Evolutionary conservation across 1,140 invertebrate species (phyloP).

Genomic region (Drosophila saltans): DNA sequence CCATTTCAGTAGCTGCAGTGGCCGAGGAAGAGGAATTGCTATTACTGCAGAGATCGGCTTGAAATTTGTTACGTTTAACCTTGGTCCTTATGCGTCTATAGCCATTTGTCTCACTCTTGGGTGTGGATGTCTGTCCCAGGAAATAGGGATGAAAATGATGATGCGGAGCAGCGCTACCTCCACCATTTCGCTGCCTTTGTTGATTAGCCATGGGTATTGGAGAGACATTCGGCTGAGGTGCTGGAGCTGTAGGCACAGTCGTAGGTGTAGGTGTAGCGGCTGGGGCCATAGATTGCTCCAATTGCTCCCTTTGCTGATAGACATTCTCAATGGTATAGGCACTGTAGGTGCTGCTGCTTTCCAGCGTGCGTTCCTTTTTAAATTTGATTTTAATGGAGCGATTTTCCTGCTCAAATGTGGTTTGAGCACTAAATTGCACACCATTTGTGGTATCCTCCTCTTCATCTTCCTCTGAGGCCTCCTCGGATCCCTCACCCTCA

Average conservation of each 20-base stretch:
- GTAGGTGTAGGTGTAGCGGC: slow-evolving; percentile 19
- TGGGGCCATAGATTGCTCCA: slow-evolving; percentile 31
- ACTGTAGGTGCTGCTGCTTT: slow-evolving; percentile 74
- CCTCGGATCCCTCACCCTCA: slow-evolving; percentile 36
- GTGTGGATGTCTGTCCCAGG: slow-evolving; percentile 76
- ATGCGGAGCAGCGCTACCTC: slow-evolving; percentile 13
- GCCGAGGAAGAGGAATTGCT: slow-evolving; percentile 76
- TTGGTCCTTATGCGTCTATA: slow-evolving; percentile 58
- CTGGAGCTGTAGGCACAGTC: slow-evolving; percentile 20
- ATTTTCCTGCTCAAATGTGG: slow-evolving; percentile 69
- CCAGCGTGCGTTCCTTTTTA: slow-evolving; percentile 67
- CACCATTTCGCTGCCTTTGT: slow-evolving; percentile 46
- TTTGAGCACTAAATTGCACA: slow-evolving; percentile 65
- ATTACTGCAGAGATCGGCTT: slow-evolving; percentile 62
- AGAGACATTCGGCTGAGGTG: slow-evolving; percentile 32
- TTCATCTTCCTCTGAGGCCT: slow-evolving; percentile 35
- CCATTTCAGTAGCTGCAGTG: slow-evolving; percentile 10
- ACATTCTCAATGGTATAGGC: slow-evolving; percentile 76
- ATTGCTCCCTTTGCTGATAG: slow-evolving; percentile 65
- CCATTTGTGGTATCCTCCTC: slow-evolving; percentile 50
- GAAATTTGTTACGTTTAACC: slow-evolving; percentile 61
- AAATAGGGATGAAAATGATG: slow-evolving; percentile 77
- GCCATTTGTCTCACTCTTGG: slow-evolving; percentile 64
- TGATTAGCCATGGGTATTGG: slow-evolving; percentile 35
- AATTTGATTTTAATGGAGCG: slow-evolving; percentile 81